These are phyloP conservation scores for Ophiothrix spiculata DNA, from an alignment of 35 echinoderm and acorn worm species.

Conservation along the genomic window DNA sequence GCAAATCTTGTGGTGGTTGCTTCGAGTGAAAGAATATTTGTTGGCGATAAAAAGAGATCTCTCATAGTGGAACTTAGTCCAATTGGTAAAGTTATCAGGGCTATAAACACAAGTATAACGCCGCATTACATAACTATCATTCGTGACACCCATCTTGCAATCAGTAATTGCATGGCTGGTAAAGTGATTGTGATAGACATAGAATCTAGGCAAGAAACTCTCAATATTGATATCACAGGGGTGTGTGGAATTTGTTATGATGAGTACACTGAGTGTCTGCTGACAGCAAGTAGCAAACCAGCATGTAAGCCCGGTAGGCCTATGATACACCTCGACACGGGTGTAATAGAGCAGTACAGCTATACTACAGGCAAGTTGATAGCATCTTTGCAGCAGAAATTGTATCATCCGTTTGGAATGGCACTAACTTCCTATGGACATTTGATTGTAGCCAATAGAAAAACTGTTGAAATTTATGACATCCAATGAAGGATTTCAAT, in stretches of 20 bases:
- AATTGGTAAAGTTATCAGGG: not conserved
- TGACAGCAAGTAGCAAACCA: not conserved
- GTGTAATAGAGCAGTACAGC: not conserved
- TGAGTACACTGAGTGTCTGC: not conserved
- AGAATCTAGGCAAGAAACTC: not conserved
- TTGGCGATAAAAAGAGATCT: not conserved
- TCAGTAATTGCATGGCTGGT: not conserved
- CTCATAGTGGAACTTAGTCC: not conserved
- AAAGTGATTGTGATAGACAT: not conserved
- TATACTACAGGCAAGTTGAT: not conserved
- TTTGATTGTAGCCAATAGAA: not conserved
- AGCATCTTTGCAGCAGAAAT: not conserved
- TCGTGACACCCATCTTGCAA: not conserved
- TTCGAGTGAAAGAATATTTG: not conserved
- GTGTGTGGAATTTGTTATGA: not conserved
- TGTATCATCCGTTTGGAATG: not conserved
- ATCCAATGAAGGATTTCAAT: no score
- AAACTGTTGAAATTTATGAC: no score
- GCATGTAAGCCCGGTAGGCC: not conserved
- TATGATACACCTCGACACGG: not conserved
- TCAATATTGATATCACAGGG: not conserved
- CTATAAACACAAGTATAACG: not conserved
- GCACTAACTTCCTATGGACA: not conserved
- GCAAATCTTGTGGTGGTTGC: no score
- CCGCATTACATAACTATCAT: not conserved